These are phyloP conservation scores for Orientallactaga sibirica DNA, from an alignment of 2,797 vertebrate genomes.

Conservation along the genomic window DNA sequence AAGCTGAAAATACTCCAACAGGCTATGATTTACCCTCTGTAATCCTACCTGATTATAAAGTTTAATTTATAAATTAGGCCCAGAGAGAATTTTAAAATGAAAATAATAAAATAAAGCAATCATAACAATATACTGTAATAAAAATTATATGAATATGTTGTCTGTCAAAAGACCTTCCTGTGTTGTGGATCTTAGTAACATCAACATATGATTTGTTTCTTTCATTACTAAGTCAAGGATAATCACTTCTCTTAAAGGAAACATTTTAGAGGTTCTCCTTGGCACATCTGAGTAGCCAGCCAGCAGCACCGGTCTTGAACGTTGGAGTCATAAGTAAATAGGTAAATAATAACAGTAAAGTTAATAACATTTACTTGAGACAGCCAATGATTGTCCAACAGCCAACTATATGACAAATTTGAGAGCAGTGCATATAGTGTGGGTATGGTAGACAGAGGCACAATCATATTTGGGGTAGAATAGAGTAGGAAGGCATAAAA, in stretches of 20 bases:
- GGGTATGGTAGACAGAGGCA: neutral
- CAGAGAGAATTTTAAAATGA: neutral
- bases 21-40: neutral
- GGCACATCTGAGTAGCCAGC: neutral
- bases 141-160: neutral
- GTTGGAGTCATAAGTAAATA: neutral
- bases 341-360: neutral
- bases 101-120: neutral
- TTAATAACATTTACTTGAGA: neutral
- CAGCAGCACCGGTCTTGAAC: neutral
- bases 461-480: neutral
- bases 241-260: neutral
- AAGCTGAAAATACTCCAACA: neutral
- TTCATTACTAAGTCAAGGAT: neutral
- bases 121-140: neutral
- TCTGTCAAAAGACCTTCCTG: neutral
- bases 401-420: neutral
- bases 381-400: neutral
- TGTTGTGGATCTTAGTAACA: neutral
- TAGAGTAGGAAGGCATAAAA: neutral
- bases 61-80: neutral
- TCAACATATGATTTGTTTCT: neutral
- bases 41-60: neutral
- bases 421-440: neutral
- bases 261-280: neutral